Conservation (phyloP, 2,113 vertebrate genomes). For the Otocyon megalotis region DNA sequence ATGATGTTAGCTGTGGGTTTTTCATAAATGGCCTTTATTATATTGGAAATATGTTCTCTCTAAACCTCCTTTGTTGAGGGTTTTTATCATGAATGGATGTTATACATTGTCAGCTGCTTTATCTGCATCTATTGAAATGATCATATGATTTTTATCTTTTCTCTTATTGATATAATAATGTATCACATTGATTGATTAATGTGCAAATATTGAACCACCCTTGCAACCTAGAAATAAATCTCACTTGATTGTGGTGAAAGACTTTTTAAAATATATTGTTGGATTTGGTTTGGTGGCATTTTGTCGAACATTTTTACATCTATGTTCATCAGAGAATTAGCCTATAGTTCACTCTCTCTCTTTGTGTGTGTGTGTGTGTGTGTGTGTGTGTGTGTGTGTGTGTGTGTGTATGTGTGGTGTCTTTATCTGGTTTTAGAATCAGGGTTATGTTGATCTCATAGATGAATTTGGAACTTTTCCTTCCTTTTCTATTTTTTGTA, state of each 20-base stretch:
- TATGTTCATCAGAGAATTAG: background rate
- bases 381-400: too few species aligned
- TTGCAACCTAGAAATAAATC: background rate
- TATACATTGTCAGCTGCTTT: background rate
- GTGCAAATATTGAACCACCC: background rate
- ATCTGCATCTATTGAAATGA: background rate
- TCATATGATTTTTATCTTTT: background rate
- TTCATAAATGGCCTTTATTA: background rate
- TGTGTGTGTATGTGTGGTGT: background rate
- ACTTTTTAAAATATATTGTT: background rate
- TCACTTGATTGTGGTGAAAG: background rate
- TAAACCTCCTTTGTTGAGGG: background rate
- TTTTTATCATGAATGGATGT: background rate
- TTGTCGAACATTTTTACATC: background rate
- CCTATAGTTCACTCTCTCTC: background rate
- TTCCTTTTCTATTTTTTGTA: background rate
- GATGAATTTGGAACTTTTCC: background rate
- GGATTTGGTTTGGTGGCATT: background rate
- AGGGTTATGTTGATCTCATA: background rate
- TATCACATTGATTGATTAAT: background rate
- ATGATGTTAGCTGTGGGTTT: background rate
- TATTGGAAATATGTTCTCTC: background rate
- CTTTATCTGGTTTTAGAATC: background rate
- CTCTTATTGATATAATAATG: background rate
- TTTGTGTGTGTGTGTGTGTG: too few species aligned